These are phyloP conservation scores for Campylorhamphus procurvoides DNA, from an alignment of 2,113 vertebrate species.

Conservation along the genomic window DNA sequence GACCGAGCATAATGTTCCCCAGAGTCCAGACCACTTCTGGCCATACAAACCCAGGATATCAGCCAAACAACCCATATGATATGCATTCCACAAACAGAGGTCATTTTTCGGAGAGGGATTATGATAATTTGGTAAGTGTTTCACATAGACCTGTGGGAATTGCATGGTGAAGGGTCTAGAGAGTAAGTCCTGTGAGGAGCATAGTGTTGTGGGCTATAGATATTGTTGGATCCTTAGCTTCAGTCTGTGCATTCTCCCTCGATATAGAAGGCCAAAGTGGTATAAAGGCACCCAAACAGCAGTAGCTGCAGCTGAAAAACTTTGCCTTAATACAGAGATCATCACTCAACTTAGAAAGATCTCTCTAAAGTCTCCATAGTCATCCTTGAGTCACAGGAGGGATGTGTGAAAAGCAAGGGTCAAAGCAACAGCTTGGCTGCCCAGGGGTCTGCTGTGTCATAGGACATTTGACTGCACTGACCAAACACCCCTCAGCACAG, in stretches of 20 bases:
- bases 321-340: background rate
- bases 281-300: background rate
- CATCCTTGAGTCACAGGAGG: background rate
- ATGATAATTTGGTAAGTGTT: conserved; percentile 35
- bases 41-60: background rate
- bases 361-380: background rate
- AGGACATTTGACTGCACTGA: background rate
- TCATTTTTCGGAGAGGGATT: background rate
- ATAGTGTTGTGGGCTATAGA: background rate
- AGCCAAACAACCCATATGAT: conserved; percentile 13
- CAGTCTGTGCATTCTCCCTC: background rate
- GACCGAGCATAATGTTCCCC: conserved; percentile 7
- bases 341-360: background rate
- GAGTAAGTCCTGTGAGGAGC: background rate
- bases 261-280: background rate
- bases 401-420: background rate
- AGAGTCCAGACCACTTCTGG: conserved; percentile 28
- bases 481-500: background rate
- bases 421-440: background rate
- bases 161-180: background rate
- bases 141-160: background rate
- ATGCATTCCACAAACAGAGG: fast-evolving
- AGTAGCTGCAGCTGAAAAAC: background rate
- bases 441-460: background rate
- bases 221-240: background rate